These are phyloP conservation scores for Caenorhabditis imperialis DNA, from an alignment of 2,888 invertebrate species.

Conservation along the genomic window DNA sequence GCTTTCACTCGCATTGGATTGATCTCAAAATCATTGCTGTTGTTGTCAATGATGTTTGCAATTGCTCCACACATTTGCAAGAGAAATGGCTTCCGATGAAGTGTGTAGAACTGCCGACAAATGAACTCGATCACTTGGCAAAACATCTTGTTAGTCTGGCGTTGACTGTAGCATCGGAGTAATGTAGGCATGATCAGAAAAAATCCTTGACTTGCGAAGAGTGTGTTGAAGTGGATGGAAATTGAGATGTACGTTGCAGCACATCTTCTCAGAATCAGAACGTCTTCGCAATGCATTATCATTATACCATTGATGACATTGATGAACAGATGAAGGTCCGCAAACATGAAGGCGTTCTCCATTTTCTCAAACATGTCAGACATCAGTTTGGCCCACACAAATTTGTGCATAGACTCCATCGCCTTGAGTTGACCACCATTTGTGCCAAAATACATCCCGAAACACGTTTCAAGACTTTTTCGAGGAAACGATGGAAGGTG, in stretches of 20 bases:
- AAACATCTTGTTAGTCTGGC: slow-evolving; percentile 94
- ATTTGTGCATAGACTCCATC: slow-evolving; percentile 96
- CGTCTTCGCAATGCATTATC: slow-evolving; percentile 96
- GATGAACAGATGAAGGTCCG: slow-evolving; percentile 95
- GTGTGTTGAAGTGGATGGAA: slow-evolving; percentile 97
- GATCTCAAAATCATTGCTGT: slow-evolving; percentile 84
- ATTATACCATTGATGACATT: slow-evolving; percentile 95
- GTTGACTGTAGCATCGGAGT: slow-evolving; percentile 94
- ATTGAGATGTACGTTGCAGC: slow-evolving; percentile 98
- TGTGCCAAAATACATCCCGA: slow-evolving; percentile 86
- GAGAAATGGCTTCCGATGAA: slow-evolving; percentile 84
- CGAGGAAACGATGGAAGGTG: slow-evolving; percentile 97
- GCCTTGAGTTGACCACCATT: slow-evolving; percentile 86
- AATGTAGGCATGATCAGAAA: slow-evolving; percentile 97
- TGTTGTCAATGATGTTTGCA: slow-evolving; percentile 91
- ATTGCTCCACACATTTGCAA: slow-evolving; percentile 94
- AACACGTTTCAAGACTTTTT: slow-evolving; percentile 95
- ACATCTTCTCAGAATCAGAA: slow-evolving; percentile 91
- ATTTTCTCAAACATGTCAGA: slow-evolving; percentile 77
- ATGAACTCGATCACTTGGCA: slow-evolving; percentile 97
- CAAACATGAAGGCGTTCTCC: slow-evolving; percentile 80
- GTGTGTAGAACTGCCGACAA: slow-evolving; percentile 96
- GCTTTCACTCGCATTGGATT: slow-evolving; percentile 89
- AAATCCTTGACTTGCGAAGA: slow-evolving; percentile 91
- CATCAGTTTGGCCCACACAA: slow-evolving; percentile 92